Percentiles rank a stretch among this genome's conserved stretches.
phyloP scores from a whole-genome alignment of 2,888 invertebrate genomes.

The Macaria notata region DNA sequence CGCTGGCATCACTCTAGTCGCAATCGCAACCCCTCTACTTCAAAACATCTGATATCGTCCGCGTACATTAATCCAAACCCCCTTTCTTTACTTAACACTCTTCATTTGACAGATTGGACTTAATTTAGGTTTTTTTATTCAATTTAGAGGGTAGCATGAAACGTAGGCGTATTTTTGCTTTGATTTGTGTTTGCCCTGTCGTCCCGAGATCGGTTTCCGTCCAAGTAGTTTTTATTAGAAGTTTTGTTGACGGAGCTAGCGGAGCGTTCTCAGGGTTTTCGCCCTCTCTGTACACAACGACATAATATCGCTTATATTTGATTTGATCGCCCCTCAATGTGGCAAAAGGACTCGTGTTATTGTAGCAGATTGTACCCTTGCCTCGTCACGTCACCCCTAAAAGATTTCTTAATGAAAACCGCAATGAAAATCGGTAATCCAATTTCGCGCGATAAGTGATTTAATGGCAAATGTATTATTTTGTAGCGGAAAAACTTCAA shows the following conservation, averaged over 20 bases:
- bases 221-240: conserved; percentile 79
- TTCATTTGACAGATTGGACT: conserved; percentile 81
- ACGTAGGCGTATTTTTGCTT: conserved; percentile 54
- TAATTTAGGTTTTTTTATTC: conserved; percentile 78
- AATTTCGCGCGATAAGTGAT: background rate
- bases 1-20: conserved; percentile 18
- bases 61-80: conserved; percentile 65
- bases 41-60: conserved; percentile 61
- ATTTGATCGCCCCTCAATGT: conserved; percentile 58
- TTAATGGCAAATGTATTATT: conserved; percentile 3
- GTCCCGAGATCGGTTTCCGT: conserved; percentile 55
- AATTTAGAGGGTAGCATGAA: conserved; percentile 74
- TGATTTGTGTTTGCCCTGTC: conserved; percentile 59
- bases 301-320: conserved; percentile 72
- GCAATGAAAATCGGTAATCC: background rate
- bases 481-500: background rate
- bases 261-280: conserved; percentile 49
- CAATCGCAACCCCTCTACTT: conserved; percentile 46
- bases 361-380: conserved; percentile 38
- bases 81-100: conserved; percentile 80
- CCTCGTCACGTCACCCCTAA: conserved; percentile 32
- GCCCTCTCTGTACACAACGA: conserved; percentile 63
- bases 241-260: conserved; percentile 66
- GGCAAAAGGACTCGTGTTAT: conserved; percentile 49
- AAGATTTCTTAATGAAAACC: conserved; percentile 9